Percentiles rank a stretch among this genome's conserved stretches.
Conservation (phyloP, 1,140 invertebrate species). For the Camponotus vicinus region DNA sequence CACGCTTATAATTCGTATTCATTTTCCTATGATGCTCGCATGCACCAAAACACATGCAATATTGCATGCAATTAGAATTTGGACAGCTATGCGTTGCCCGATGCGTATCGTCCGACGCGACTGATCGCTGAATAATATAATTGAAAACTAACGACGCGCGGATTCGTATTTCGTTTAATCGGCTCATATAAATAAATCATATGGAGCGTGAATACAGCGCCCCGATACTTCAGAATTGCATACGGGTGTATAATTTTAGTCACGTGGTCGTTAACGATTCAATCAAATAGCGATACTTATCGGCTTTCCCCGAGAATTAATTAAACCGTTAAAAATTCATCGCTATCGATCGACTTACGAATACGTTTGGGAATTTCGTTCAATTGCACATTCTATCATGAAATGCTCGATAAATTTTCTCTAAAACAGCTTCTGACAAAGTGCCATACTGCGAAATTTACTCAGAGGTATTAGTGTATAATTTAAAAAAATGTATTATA, state of each 20-base stretch:
- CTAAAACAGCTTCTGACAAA: background rate
- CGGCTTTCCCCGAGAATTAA: conserved; percentile 39
- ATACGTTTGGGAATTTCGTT: conserved; percentile 19
- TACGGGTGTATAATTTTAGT: conserved; percentile 61
- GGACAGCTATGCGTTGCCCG: background rate
- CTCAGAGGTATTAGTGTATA: background rate
- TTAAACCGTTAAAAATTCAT: conserved; percentile 58
- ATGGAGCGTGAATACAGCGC: conserved; percentile 23
- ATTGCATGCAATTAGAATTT: conserved; percentile 63
- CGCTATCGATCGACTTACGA: conserved; percentile 36
- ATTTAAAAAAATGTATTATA: background rate
- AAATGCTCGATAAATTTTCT: background rate
- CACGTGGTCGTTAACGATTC: conserved; percentile 51
- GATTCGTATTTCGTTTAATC: conserved; percentile 63
- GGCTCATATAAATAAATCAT: conserved; percentile 69
- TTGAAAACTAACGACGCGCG: conserved; percentile 60
- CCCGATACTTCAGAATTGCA: conserved; percentile 58
- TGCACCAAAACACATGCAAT: background rate
- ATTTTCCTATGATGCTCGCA: conserved; percentile 26
- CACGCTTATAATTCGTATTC: conserved; percentile 37
- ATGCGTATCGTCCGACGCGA: conserved; percentile 13
- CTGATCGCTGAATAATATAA: conserved; percentile 63
- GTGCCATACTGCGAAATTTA: background rate
- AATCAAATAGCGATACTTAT: conserved; percentile 63
- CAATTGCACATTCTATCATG: background rate